Evolutionary conservation across 2,113 vertebrate genomes (phyloP), one percentile per base, ranked within the genome.

Genomic region (Garra rufa): DNA sequence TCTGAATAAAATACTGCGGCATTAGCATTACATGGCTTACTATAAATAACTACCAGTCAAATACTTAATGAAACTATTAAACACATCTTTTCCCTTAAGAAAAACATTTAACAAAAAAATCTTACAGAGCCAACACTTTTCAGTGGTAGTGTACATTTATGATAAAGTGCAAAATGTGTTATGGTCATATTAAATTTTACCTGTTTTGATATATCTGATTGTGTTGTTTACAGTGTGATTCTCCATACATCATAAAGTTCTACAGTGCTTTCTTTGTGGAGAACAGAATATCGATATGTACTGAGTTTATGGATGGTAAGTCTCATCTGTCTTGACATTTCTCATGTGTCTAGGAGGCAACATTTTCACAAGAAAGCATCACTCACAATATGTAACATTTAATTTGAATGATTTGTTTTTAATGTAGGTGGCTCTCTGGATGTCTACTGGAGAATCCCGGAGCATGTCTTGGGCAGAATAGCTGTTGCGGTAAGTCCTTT

Each of bases 241-340:
- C 98, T 0, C 96, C 96, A 0, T 99, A 97, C 91, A 99, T 99
- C 93, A 99, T 99, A 94, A 98, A 97, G 84, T 99, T 99, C 96
- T 99, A 99, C 88, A 97, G 98, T 81, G 98, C 98, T 86, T 99
- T 99, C 94, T 99, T 99, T 90, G 96, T 99, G 85, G 98, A 99
- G 92, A 99, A 99, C 94, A 95, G 97, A 88, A 99, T 99, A 94
- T 99, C 98, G 1, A 95, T 99, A 92, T 99, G 98, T 91, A 99
- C 98, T 79, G 98, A 99, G 92, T 99, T 98, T 90, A 99, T 99
- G 98, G 98, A 99, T 81, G 98, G 98, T 99, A 91, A 98, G 98
- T 65, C 50, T 70, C 6, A 59, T 63, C 21, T 55, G 30, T 76
- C 69, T 77, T 75, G 30, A 48, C 24, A 14, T 30, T 55, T 57